Evolutionary conservation across 2,888 invertebrate genomes (phyloP).

Genomic region (Agriotes lineatus): DNA sequence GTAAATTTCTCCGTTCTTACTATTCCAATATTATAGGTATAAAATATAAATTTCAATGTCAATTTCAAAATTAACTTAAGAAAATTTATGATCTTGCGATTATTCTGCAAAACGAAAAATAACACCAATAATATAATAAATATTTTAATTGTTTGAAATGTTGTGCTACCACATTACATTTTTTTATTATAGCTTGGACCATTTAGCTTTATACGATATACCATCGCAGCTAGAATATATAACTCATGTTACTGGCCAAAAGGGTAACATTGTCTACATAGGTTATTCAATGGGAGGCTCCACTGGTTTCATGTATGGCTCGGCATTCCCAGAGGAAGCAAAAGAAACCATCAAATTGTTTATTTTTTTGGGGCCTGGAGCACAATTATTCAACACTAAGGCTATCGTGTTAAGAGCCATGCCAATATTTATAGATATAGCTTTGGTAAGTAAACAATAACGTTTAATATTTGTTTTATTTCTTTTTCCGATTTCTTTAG

Average conservation of each 20-base stretch:
- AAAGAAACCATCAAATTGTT: constrained; percentile 75
- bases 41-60: too few relatives aligned
- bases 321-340: constrained; percentile 77
- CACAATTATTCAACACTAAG: constrained; percentile 40
- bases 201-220: constrained; percentile 59
- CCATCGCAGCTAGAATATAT: constrained; percentile 69
- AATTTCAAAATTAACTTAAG: too few relatives aligned
- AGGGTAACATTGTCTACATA: constrained; percentile 74
- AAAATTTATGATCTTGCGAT: too few relatives aligned
- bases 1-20: too few relatives aligned
- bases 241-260: constrained; percentile 62
- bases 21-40: too few relatives aligned
- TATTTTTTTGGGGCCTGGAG: constrained; percentile 74
- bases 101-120: too few relatives aligned
- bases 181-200: constrained; percentile 59
- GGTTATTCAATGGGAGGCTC: constrained; percentile 93
- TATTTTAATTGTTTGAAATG: too few relatives aligned
- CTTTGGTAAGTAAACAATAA: not conserved
- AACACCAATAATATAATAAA: too few relatives aligned
- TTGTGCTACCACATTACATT: too few relatives aligned
- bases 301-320: constrained; percentile 76
- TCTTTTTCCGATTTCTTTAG: too few relatives aligned
- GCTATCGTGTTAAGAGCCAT: not conserved
- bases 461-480: too few relatives aligned
- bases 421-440: not conserved